Evolutionary conservation across 1,140 invertebrate species (phyloP), one percentile per base, ranked within the genome.

Genomic region (Meloidogyne floridensis): DNA sequence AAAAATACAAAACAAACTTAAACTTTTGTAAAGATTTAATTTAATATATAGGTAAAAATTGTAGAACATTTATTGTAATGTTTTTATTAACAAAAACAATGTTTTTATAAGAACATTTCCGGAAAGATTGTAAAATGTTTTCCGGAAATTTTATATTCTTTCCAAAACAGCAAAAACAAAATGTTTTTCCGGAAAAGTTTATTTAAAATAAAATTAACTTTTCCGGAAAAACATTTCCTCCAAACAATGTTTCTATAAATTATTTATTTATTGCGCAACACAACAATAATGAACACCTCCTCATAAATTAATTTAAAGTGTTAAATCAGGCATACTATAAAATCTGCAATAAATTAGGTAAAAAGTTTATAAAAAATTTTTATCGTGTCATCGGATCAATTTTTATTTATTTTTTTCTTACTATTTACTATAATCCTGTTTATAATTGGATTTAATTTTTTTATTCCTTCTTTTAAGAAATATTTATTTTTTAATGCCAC

Each of bases 341-440:
- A 59, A 59, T 3, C 56, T 59, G 56, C 10, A 11, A 11, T 11
- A 11, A 10, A 15, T 11, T 54, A 54, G 53, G 53, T 11, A 54
- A 54, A 11, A 54, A 11, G 53, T 54, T 11, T 54, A 13, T 10
- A 15, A n/a, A 65, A 65, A 65, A 65, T 7, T 2, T n/a, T 65
- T 65, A 65, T 65, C 59, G n/a, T 65, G 59, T 65, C 59, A 65
- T 65, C 56, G 59, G 59, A 65, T 65, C 59, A n/a, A 65, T 18
- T 18, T n/a, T 59, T 59, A 15, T 65, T 65, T 65, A 2, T 47
- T 65, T 0, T n/a, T n/a, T 65, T n/a, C 8, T 65, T 59, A 3
- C 11, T 59, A 13, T 65, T 65, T n/a, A 65, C 7, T n/a, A n/a
- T 32, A 32, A 32, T 32, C 59, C 59, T n/a, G 59, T 65, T 65